Evolutionary conservation across 2,888 invertebrate species (phyloP), one percentile per base, ranked within the genome.

Genomic region (Acleris sparsana): DNA sequence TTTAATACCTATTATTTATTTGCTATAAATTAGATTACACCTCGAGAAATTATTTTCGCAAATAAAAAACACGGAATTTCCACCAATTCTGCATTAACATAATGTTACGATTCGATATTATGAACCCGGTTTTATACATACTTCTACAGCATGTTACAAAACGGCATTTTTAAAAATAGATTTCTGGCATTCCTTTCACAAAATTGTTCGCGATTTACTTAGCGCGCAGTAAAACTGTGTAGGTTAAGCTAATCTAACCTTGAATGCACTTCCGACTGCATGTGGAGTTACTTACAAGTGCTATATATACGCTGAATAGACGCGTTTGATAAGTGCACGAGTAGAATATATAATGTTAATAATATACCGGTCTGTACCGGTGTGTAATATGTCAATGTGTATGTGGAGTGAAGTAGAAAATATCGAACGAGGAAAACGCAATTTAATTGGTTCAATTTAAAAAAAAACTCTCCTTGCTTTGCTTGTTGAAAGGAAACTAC

Each of bases 261-360:
- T 67, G 62, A 55, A 49, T 67, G 62, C 53, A 67, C 53, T 67
- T 67, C 67, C 22, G 49, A 56, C 20, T 33, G 29, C 46, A 44
- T 51, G 43, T 39, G 17, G 13, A 13, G 33, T 51, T 46, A 33
- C n/a, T 29, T 51, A 9, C 18, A 48, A 39, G 16, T 16, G 16
- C 25, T 17, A 48, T 29, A 48, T 29, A 29, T 29, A 58, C 39
- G 39, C 39, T 39, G 39, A 39, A 39, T 3, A 17, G 48, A 55
- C 53, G 43, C 18, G 13, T 53, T 49, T 56, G 22, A 48, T 53
- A 58, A 33, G 51, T 22, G 46, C 53, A 53, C 48, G 25, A 22
- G 49, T 59, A 33, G 58, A 55, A 39, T 51, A 1, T 25, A 13
- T 51, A 49, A 55, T 48, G 33, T 49, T 46, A n/a, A 17, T 49